Evolutionary conservation across 2,113 vertebrate species (phyloP), one percentile per base, ranked within the genome.

Genomic region (Lagopus leucura): DNA sequence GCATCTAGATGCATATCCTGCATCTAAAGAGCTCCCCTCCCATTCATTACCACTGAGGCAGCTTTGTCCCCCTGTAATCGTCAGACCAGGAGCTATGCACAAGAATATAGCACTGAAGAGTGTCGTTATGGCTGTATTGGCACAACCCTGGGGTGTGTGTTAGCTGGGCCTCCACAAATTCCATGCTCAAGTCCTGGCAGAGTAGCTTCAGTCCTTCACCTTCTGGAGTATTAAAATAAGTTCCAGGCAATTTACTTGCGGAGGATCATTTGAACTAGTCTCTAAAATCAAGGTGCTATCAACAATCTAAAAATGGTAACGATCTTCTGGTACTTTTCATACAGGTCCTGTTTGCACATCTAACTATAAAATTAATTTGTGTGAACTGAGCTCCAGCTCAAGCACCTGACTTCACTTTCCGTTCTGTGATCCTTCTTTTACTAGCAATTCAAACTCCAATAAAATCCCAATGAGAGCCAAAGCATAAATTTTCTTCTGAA

Each of bases 291-390:
- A 80, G 67, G 63, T 32, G 60, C 66, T 28, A 52, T 92, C 91
- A 93, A 70, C 78, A 89, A 40, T 80, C 84, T 89, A 67, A 70
- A 75, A 76, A 60, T 10, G 42, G 84, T 58, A 89, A 93, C 15
- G 60, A 86, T 91, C 74, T 73, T 66, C 40, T 66, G 64, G 74
- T 50, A 42, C 73, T 87, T 76, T 63, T 87, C 82, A 77, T 38
- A 71, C 73, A 57, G 19, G 40, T 55, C 45, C 81, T 79, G 60
- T 85, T 63, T 30, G 67, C 89, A 85, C 22, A 76, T 69, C n/a
- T 19, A 85, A 65, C 60, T 71, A 63, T 70, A 89, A 94, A 93
- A 92, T 73, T 50, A 34, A 64, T 89, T 82, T 93, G 67, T 85
- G 67, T 86, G 52, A 73, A 60, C 28, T 55, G 64, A 63, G 64